Percentiles rank a stretch among this genome's conserved stretches.
phyloP scores from a whole-genome alignment of 2,797 vertebrate genomes.

The Glossophaga mutica region DNA sequence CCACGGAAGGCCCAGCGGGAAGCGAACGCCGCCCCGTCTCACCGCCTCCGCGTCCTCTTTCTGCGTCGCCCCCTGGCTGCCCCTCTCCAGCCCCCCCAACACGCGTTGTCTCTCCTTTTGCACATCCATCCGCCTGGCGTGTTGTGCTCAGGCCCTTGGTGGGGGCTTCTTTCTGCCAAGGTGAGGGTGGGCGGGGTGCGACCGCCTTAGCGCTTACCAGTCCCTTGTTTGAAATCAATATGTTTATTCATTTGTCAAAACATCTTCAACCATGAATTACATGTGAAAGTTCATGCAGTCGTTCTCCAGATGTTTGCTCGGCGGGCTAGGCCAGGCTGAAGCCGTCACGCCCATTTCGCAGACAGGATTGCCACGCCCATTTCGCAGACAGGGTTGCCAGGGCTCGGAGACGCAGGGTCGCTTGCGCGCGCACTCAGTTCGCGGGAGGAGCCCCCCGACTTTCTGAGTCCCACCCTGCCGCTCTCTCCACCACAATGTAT shows the following conservation, averaged over 20 bases:
- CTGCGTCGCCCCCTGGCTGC: neutral
- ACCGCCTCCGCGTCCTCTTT: constrained; percentile 41
- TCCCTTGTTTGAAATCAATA: neutral
- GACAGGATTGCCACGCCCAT: neutral
- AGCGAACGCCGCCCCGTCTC: neutral
- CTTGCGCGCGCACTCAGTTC: neutral
- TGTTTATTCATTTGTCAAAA: neutral
- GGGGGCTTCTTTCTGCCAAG: neutral
- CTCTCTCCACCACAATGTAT: neutral
- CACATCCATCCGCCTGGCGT: neutral
- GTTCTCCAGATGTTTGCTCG: neutral
- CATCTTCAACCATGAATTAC: neutral
- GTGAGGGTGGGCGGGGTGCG: neutral
- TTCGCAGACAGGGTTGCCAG: neutral
- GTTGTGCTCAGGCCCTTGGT: neutral
- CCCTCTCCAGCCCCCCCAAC: neutral
- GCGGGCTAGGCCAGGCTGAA: neutral
- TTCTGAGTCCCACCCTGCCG: no score
- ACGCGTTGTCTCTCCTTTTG: neutral
- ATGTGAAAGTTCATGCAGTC: neutral
- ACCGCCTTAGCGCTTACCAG: neutral
- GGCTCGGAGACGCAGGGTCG: neutral
- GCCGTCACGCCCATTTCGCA: neutral
- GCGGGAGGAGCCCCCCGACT: neutral
- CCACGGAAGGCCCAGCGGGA: neutral